Base-by-base conservation (phyloP, 2,888 invertebrate genomes). In the Heliconius aoede region DNA sequence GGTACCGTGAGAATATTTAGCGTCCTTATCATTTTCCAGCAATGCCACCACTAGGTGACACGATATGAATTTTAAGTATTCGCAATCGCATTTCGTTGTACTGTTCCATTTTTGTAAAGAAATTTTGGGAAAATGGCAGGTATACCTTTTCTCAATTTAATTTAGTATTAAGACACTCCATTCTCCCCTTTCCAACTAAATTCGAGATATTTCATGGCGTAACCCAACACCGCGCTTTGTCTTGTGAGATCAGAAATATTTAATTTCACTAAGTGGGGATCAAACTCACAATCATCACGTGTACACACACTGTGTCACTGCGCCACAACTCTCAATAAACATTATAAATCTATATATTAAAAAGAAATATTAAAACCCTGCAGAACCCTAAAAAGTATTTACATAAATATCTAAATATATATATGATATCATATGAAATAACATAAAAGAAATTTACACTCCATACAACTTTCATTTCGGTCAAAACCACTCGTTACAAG, bases 401-500 rank as follows among this genome's bases (percentile, higher is more conserved):
- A 46, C 21, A 58, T 30, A 21, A 64, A 64, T n/a, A n/a, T 64
- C 11, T 36, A 36, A 36, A 5, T 64, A 24, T 24, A 36, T 24
- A 24, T n/a, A 36, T 15, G 32, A 75, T 8, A 32, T n/a, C 24
- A 61, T 30, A 32, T 62, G 26, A 4, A 55, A n/a, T 69, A 51
- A 64, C 40, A 71, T 55, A 62, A 55, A 40, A 36, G 61, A 26
- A 72, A 36, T 28, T 61, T 30, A 65, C 73, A 64, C n/a, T 64
- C 32, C 24, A 65, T 40, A 40, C 65, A 73, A 78, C 76, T 78
- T 78, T 78, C 78, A 51, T 72, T 78, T 78, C 74, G 76, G 73
- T 78, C 73, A 69, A 46, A 71, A 36, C 67, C 36, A 28, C 67
- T 68, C 73, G 69, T 73, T 72, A 76, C 60, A 69, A 69, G 69